A percentile compares a stretch with the other conserved stretches of the same genome.
These are phyloP conservation scores for Petrophora chlorosata DNA, from an alignment of 2,888 invertebrate genomes.

Conservation along the genomic window DNA sequence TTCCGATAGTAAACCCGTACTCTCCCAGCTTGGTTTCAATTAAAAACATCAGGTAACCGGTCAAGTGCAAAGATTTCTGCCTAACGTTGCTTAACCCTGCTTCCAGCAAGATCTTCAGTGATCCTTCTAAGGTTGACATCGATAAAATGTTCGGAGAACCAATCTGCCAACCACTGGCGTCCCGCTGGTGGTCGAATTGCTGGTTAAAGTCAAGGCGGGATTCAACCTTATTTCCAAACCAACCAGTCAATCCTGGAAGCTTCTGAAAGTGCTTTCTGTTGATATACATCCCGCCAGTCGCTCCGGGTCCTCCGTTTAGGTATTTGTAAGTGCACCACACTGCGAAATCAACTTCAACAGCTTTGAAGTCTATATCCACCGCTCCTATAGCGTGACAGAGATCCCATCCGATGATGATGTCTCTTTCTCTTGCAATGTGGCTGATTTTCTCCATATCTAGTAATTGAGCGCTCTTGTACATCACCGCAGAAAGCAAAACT, in stretches of 20 bases:
- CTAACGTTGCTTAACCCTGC: conserved; percentile 63
- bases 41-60: conserved; percentile 67
- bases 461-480: conserved; percentile 66
- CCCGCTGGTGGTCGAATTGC: conserved; percentile 65
- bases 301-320: conserved; percentile 70
- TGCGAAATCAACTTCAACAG: conserved; percentile 68
- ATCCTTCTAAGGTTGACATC: conserved; percentile 66
- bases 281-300: conserved; percentile 61
- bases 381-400: conserved; percentile 66
- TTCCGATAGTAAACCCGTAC: conserved; percentile 64
- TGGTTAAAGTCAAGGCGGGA: conserved; percentile 35
- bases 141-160: conserved; percentile 63
- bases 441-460: conserved; percentile 64
- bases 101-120: conserved; percentile 60
- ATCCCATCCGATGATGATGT: conserved; percentile 71
- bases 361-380: conserved; percentile 61
- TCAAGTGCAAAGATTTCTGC: conserved; percentile 67
- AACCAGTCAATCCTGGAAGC: conserved; percentile 65
- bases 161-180: conserved; percentile 69
- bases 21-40: conserved; percentile 55
- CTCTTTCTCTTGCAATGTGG: conserved; percentile 55
- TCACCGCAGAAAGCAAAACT: conserved; percentile 60
- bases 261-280: conserved; percentile 63
- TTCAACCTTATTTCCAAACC: conserved; percentile 65
- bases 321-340: conserved; percentile 77